Evolutionary conservation across 2,888 invertebrate species (phyloP), one percentile per base, ranked within the genome.

Genomic region (Frankliniella fusca): DNA sequence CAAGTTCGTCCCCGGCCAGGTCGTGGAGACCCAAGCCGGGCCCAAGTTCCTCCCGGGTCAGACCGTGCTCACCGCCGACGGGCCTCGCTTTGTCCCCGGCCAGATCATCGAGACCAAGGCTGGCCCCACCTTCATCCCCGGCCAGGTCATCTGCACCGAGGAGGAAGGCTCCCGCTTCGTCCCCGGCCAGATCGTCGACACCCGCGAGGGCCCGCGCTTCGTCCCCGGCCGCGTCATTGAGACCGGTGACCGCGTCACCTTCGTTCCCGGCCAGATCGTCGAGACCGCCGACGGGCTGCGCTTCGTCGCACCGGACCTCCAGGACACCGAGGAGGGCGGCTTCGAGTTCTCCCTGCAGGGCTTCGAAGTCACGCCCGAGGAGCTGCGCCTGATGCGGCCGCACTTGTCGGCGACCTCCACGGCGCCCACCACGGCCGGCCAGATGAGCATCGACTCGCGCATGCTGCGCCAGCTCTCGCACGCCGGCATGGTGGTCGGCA

Each of bases 1-100:
- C 0, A 93, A 94, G 87, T 94, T 94, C 87, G 93, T 94, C 23
- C 93, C 94, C 5, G 94, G 94, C 3, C 93, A 94, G 89, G 92
- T 94, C 85, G 93, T 94, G 0, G 92, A 93, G 85, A 93, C 93
- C 0, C 90, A 91, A 86, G 90, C 90, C 80, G 92, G 93, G 11
- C 90, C 91, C 0, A 92, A 92, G 86, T 93, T 93, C 86, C 90
- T 91, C 0, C 92, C 94, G 2, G 94, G 94, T 11, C 94, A 94
- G 88, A 93, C 94, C 0, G 90, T 94, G 84, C 91, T 93, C 83
- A 93, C 92, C 0, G 91, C 91, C 81, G 93, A 93, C 84, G 94
- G 94, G 0, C 92, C 92, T 27, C 91, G 93, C 84, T 94, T 94
- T 86, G 93, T 94, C n/a, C 94, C 94, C 0, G 94, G 94, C 18